These are phyloP conservation scores for Lepilemur septentrionalis DNA, from an alignment of 2,797 vertebrate genomes.

Conservation along the genomic window DNA sequence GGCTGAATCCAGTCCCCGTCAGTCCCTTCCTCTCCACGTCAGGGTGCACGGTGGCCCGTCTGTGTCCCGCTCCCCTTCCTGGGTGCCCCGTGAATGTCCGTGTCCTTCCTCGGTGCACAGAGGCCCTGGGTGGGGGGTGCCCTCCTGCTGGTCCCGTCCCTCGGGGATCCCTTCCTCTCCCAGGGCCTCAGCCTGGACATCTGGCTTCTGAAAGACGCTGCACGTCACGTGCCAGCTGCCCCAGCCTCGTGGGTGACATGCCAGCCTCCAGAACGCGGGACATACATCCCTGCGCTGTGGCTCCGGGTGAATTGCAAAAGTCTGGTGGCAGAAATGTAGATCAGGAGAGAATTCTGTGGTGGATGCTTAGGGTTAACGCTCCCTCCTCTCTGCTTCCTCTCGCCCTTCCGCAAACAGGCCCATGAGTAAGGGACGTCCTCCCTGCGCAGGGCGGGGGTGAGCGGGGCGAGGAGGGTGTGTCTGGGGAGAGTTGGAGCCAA, in stretches of 20 bases:
- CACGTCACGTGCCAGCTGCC: background rate
- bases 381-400: background rate
- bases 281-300: background rate
- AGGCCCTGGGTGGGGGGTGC: background rate
- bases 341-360: background rate
- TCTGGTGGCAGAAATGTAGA: background rate
- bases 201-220: background rate
- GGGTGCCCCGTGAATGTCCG: background rate
- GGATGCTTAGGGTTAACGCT: rapidly evolving
- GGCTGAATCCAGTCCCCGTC: too few species aligned
- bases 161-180: slow-evolving; percentile 39
- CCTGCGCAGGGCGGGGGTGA: background rate
- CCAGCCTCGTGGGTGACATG: background rate
- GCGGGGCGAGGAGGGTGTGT: background rate
- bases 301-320: background rate
- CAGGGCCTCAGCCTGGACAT: background rate
- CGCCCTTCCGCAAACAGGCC: too few species aligned
- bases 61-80: background rate
- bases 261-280: slow-evolving; percentile 50
- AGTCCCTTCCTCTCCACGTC: background rate
- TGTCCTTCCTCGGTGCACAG: background rate
- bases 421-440: background rate
- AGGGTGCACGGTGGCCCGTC: background rate
- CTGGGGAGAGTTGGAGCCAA: background rate
- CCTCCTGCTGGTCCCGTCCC: background rate